A percentile compares a stretch with the other conserved stretches of the same genome.
Conservation (phyloP, 2,888 invertebrate genomes). For the Leucophora obtusa region DNA sequence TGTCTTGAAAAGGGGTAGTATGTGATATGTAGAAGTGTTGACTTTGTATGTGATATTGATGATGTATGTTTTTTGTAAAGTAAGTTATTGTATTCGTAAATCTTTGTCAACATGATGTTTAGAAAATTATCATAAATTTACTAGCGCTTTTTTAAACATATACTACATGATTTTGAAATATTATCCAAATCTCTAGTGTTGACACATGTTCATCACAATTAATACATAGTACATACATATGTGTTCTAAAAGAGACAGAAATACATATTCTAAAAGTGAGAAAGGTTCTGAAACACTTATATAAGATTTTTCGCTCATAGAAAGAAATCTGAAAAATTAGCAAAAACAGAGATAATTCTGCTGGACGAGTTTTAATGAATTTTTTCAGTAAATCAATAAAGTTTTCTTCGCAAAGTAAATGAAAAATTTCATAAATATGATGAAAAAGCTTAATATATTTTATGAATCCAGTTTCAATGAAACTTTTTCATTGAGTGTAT, state of each 20-base stretch:
- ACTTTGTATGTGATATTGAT: constrained; percentile 25
- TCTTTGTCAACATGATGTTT: constrained; percentile 75
- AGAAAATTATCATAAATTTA: constrained; percentile 53
- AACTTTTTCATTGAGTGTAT: too few relatives aligned
- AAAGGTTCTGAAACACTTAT: too few relatives aligned
- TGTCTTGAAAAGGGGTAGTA: constrained; percentile 63
- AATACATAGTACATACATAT: too few relatives aligned
- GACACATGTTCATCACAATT: constrained; percentile 47
- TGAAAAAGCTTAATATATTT: too few relatives aligned
- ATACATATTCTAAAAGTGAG: neutral
- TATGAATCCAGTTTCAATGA: too few relatives aligned
- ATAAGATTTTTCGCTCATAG: too few relatives aligned
- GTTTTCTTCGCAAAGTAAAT: too few relatives aligned
- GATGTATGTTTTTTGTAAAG: constrained; percentile 30
- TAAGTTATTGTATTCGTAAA: constrained; percentile 67
- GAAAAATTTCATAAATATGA: too few relatives aligned
- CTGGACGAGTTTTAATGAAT: too few relatives aligned
- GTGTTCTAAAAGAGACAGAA: neutral
- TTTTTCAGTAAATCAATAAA: too few relatives aligned
- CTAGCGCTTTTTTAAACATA: constrained; percentile 1
- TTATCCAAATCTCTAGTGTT: constrained; percentile 49
- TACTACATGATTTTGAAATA: constrained; percentile 53
- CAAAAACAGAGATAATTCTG: too few relatives aligned
- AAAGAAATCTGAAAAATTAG: too few relatives aligned
- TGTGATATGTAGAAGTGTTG: constrained; percentile 44